Evolutionary conservation across 2,888 invertebrate genomes (phyloP), one percentile per base, ranked within the genome.

Genomic region (Drosophila quasianomalipes): DNA sequence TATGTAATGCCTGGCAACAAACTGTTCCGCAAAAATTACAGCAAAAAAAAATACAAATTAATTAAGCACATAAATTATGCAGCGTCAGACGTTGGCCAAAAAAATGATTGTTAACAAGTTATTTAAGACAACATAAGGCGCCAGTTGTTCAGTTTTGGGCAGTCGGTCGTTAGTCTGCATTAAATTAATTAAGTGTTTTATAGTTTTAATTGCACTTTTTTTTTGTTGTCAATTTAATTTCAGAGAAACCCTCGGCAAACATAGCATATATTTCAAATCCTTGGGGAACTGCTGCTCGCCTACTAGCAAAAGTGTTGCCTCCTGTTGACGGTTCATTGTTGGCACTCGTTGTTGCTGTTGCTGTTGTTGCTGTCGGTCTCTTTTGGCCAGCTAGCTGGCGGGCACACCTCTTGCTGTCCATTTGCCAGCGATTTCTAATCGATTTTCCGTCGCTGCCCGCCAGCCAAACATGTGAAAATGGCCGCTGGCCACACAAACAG

Each of bases 321-420:
- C 49, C 33, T 73, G 72, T 49, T 67, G 70, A 63, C 76, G 66
- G 74, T 58, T 57, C 14, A 39, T 51, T 64, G 57, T 12, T 44
- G 74, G 57, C 74, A 73, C 67, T 62, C 31, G 16, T 22, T 52
- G 54, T 59, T 41, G 33, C 35, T 57, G 31, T 57, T 28, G 28
- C 35, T 63, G 58, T 55, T 63, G 72, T 51, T 52, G 58, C 4
- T 62, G 61, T 57, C 60, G 70, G 70, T 81, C 63, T 81, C 67
- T 81, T 75, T 47, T 78, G 69, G 90, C 83, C 83, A 74, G 64
- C 55, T 55, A 28, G 55, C 90, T 85, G 74, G 64, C 83, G 90
- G 85, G 89, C 85, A 85, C 85, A 85, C 85, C 85, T 85, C 83
- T 85, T 74, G 89, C 85, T 90, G 90, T 86, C 90, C 85, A 88